phyloP scores from a whole-genome alignment of 2,113 vertebrate genomes.

The Hippocampus guttulatus region DNA sequence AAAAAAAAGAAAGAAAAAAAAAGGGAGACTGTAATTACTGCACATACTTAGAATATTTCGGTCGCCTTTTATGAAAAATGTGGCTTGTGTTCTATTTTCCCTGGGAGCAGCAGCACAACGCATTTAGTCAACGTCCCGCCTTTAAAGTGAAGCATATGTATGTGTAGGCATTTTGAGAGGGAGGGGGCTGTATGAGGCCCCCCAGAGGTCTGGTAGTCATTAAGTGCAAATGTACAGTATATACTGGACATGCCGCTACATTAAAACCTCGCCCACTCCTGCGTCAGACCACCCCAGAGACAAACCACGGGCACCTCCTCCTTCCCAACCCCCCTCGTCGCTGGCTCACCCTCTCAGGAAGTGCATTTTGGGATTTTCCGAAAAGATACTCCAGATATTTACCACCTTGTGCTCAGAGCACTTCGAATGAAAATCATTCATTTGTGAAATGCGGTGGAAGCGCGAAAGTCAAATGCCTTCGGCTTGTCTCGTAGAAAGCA shows the following conservation, averaged over 20 bases:
- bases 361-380: conserved; percentile 50
- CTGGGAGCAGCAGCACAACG: conserved; percentile 6
- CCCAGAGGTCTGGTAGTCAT: conserved; percentile 67
- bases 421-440: too few relatives aligned
- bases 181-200: conserved; percentile 16
- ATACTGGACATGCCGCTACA: conserved; percentile 56
- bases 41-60: conserved; percentile 29
- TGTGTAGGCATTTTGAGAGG: conserved; percentile 47
- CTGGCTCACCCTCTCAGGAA: conserved; percentile 30
- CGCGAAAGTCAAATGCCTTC: too few relatives aligned
- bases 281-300: conserved; percentile 67
- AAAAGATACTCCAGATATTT: conserved; percentile 41
- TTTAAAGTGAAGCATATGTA: conserved; percentile 59
- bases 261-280: conserved; percentile 61
- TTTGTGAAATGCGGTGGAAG: too few relatives aligned
- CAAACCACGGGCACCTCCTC: conserved; percentile 61
- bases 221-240: conserved; percentile 64
- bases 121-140: conserved; percentile 47
- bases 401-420: conserved; percentile 4
- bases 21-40: conserved; percentile 38
- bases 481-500: too few relatives aligned
- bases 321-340: conserved; percentile 18
- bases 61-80: conserved; percentile 22
- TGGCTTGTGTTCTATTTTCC: conserved; percentile 9
- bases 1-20: conserved; percentile 18